Evolutionary conservation across 1,140 invertebrate species (phyloP), one percentile per base, ranked within the genome.

Genomic region (Drosophila lacertosa): DNA sequence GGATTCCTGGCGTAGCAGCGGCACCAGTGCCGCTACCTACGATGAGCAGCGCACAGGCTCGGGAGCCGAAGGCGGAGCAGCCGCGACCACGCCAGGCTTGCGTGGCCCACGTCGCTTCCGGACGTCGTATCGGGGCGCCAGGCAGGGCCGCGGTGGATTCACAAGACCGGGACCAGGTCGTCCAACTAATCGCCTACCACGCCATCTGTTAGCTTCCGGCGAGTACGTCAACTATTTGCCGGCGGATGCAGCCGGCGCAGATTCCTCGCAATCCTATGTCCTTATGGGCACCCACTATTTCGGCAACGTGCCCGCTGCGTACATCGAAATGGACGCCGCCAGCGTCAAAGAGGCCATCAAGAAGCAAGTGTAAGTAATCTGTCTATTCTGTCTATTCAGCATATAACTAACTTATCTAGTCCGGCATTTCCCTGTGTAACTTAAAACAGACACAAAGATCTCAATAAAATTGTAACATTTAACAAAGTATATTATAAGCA

Each of bases 291-390:
- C 92, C 13, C 91, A 91, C 60, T 92, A 92, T 63, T 92, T 91
- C 77, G 90, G 89, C 57, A 92, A 92, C n/a, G 92, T 90, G 26
- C 91, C 91, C 9, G 91, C 92, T 11, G 92, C 92, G 73, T 93
- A 92, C 24, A 90, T 93, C 9, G 92, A 93, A 20, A 82, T 93
- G 45, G 93, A 94, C 71, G 92, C 91, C 33, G 76, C 79, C 10
- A 92, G 92, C 68, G 90, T 97, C 2, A 96, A 96, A 89, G 95
- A 96, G 64, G 94, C 95, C 70, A 95, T 97, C 67, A 95, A 94
- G 80, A 96, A 97, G 81, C 96, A 97, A 93, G 96, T 97, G 96
- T 97, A 92, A 95, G 94, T 94, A 70, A 1, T 39, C n/a, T n/a
- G n/a, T n/a, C n/a, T n/a, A n/a, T 39, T 6, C 18, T 15, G 1